Percentiles rank a stretch among this genome's conserved stretches.
phyloP scores from a whole-genome alignment of 2,888 invertebrate species.

The Physocephala rufipes region DNA sequence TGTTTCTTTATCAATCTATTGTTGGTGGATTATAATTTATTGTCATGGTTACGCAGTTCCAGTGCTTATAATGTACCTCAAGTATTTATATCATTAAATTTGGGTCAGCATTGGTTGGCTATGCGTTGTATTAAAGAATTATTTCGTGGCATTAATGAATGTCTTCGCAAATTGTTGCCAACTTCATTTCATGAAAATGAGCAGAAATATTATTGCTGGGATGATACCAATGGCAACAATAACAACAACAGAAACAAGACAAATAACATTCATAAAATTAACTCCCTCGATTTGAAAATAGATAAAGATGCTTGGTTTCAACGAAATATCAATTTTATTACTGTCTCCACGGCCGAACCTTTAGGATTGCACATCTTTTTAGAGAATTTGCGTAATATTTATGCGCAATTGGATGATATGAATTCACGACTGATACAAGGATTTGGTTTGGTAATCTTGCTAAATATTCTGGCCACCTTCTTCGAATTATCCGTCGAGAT shows the following conservation, averaged over 20 bases:
- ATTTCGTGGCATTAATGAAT: constrained; percentile 3
- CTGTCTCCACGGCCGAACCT: too few species aligned
- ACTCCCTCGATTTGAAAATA: too few species aligned
- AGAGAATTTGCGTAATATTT: constrained; percentile 34
- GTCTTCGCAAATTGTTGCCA: background rate
- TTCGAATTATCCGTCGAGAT: constrained; percentile 39
- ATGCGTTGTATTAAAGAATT: constrained; percentile 35
- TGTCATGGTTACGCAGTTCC: constrained; percentile 20
- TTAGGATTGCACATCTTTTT: constrained; percentile 33
- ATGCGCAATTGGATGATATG: constrained; percentile 40
- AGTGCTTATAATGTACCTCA: constrained; percentile 42
- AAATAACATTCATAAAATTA: background rate
- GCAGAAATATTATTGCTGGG: background rate
- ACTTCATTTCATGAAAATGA: background rate
- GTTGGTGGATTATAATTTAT: background rate
- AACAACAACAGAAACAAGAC: background rate
- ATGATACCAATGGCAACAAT: background rate
- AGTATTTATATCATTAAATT: constrained; percentile 41
- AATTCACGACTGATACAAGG: constrained; percentile 28
- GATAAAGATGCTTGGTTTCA: constrained; percentile 36
- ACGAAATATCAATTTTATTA: constrained; percentile 34
- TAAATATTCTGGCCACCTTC: constrained; percentile 43
- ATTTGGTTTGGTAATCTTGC: constrained; percentile 41
- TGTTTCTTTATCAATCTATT: constrained; percentile 33
- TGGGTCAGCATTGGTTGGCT: constrained; percentile 44